These are phyloP conservation scores for Orchesellides sinensis DNA, from an alignment of 2,888 invertebrate species.

Conservation along the genomic window DNA sequence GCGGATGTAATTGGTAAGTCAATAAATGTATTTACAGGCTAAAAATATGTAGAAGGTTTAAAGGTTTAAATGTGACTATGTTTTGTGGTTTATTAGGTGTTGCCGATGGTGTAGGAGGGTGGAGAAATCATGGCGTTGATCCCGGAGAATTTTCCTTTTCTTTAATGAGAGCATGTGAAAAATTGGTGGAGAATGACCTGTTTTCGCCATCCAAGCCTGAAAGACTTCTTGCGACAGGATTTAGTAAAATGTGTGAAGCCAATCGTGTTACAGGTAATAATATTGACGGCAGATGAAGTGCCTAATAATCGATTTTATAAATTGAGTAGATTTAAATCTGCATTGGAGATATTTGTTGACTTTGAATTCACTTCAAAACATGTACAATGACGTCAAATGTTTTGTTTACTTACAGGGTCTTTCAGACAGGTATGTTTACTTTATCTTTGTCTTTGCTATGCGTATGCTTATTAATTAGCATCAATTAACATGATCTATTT, in stretches of 20 bases:
- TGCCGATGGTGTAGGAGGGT: conserved; percentile 99
- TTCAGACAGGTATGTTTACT: conserved; percentile 86
- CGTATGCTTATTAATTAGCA: background rate
- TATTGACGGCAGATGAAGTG: too few relatives aligned
- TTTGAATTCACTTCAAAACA: too few relatives aligned
- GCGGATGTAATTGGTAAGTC: conserved; percentile 97
- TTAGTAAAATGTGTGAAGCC: conserved; percentile 93
- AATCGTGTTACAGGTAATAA: conserved; percentile 95
- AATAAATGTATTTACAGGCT: too few relatives aligned
- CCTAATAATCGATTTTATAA: too few relatives aligned
- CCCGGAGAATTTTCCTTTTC: conserved; percentile 97
- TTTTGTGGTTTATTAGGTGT: conserved; percentile 83
- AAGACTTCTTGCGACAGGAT: conserved; percentile 92
- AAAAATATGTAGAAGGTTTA: too few relatives aligned
- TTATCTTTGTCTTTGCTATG: too few relatives aligned
- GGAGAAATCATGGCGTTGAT: conserved; percentile 98
- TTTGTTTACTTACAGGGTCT: too few relatives aligned
- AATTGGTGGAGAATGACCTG: conserved; percentile 91
- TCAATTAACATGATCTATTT: too few relatives aligned
- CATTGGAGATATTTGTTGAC: too few relatives aligned
- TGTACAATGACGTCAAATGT: too few relatives aligned
- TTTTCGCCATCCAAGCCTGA: conserved; percentile 93
- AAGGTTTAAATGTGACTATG: background rate
- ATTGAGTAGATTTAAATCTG: too few relatives aligned
- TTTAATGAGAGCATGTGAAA: conserved; percentile 96